Percentiles rank a stretch among this genome's conserved stretches.
Evolutionary conservation across 2,797 vertebrate species (phyloP).

Genomic region (Podargus strigoides): DNA sequence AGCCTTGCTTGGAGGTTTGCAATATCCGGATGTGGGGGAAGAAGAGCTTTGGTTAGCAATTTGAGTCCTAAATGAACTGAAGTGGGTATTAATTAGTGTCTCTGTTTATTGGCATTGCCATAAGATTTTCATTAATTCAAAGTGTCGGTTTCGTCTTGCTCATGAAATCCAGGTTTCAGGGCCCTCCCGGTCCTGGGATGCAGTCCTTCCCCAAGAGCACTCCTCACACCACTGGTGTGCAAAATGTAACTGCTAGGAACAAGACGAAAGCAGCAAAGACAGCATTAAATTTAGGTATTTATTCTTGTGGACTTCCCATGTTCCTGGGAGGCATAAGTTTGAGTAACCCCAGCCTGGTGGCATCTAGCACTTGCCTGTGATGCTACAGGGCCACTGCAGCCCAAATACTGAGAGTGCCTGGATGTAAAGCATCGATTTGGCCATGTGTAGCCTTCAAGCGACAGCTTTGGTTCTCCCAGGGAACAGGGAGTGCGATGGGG

Average conservation of each 20-base stretch:
- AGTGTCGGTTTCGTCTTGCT: background rate
- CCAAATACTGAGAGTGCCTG: background rate
- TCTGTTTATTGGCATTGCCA: background rate
- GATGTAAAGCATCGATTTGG: background rate
- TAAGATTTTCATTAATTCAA: background rate
- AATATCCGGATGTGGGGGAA: background rate
- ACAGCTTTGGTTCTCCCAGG: background rate
- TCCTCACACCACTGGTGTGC: background rate
- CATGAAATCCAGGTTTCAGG: background rate
- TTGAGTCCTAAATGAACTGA: background rate
- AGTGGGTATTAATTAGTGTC: background rate
- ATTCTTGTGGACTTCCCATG: background rate
- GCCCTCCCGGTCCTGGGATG: background rate
- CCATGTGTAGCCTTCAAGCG: rapidly evolving
- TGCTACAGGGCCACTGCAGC: rapidly evolving
- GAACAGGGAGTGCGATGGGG: background rate
- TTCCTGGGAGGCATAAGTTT: background rate
- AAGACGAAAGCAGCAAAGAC: background rate
- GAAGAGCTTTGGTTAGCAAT: background rate
- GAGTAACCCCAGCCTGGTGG: background rate
- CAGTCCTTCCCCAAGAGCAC: background rate
- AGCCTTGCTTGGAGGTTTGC: background rate
- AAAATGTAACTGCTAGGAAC: background rate
- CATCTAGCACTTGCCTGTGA: background rate
- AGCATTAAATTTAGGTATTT: background rate